Evolutionary conservation across 2,797 vertebrate genomes (phyloP).

Genomic region (Stomatorhinus walkeri): DNA sequence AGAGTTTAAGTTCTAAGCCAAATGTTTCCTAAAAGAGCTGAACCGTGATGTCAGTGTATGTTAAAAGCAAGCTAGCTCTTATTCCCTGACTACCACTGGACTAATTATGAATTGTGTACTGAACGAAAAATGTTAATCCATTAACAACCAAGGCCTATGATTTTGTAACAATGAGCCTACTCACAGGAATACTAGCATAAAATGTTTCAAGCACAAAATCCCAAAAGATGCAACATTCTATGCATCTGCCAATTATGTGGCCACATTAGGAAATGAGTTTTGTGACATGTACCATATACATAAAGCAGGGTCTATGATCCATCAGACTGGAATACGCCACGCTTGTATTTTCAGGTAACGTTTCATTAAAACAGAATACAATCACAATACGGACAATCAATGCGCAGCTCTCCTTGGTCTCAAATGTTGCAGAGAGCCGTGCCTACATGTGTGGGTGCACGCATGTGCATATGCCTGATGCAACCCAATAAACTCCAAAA

Average conservation of each 20-base stretch:
- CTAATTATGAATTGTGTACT: background rate
- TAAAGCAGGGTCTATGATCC: background rate
- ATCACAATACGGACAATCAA: background rate
- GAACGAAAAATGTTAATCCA: background rate
- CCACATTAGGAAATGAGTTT: background rate
- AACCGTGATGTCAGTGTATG: background rate
- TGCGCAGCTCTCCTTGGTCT: background rate
- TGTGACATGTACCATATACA: background rate
- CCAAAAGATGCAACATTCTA: background rate
- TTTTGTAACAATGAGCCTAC: background rate
- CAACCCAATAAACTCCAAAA: background rate
- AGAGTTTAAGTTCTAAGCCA: background rate
- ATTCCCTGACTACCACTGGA: background rate
- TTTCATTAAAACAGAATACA: constrained; percentile 2
- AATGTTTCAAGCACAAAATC: background rate
- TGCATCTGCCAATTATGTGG: background rate
- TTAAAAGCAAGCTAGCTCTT: background rate
- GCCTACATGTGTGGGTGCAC: background rate
- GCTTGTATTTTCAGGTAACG: background rate
- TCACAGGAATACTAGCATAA: background rate
- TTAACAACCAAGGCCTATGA: background rate
- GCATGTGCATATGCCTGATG: background rate
- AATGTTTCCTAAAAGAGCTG: background rate
- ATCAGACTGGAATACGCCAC: background rate
- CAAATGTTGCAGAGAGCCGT: background rate